Evolutionary conservation across 2,797 vertebrate species (phyloP).

Genomic region (Sciaenops ocellatus): DNA sequence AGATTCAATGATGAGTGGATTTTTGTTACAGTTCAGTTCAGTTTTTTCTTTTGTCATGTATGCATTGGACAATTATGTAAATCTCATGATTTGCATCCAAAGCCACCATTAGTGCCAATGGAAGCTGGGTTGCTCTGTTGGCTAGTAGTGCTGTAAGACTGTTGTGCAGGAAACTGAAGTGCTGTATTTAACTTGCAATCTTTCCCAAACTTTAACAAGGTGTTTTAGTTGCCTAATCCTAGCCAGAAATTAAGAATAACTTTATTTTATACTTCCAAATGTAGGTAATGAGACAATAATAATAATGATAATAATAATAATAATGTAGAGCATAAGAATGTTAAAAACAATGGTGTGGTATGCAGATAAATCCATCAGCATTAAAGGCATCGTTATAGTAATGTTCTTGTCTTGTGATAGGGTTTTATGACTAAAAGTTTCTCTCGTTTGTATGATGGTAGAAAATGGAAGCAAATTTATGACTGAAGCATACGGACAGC

Average conservation of each 20-base stretch:
- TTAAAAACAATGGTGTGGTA: too few relatives aligned
- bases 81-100: background rate
- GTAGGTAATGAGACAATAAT: too few relatives aligned
- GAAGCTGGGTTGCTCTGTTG: background rate
- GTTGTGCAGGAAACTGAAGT: background rate
- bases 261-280: too few relatives aligned
- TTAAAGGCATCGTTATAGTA: too few relatives aligned
- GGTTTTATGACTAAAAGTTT: too few relatives aligned
- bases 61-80: background rate
- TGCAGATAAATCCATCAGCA: too few relatives aligned
- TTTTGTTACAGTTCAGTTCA: background rate
- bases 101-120: background rate
- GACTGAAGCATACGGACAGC: background rate
- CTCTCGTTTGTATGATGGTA: too few relatives aligned
- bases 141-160: background rate
- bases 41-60: background rate
- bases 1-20: background rate
- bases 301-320: too few relatives aligned
- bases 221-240: background rate
- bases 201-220: too few relatives aligned
- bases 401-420: too few relatives aligned
- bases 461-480: background rate
- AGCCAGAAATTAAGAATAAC: too few relatives aligned
- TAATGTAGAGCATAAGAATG: too few relatives aligned
- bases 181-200: background rate